Conservation (phyloP, 2,888 invertebrate species). For the Drosophila neotestacea region DNA sequence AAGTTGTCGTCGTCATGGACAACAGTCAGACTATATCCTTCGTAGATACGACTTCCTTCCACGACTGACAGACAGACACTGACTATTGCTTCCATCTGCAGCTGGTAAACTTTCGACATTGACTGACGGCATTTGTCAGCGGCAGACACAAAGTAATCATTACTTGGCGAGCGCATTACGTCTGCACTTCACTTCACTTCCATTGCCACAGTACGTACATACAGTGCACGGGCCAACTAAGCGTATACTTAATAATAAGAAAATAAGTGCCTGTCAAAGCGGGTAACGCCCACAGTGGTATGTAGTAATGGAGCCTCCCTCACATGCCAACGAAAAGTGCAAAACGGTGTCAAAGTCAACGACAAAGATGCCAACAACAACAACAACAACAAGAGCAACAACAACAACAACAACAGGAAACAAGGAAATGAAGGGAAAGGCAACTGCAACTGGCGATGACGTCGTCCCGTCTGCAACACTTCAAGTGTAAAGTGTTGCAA, state of each 20-base stretch:
- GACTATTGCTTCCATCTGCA: constrained; percentile 32
- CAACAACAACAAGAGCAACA: constrained; percentile 19
- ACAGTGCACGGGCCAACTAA: constrained; percentile 48
- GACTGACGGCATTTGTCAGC: constrained; percentile 80
- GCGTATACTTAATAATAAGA: constrained; percentile 80
- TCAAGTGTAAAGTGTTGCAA: constrained; percentile 60
- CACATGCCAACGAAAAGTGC: constrained; percentile 68
- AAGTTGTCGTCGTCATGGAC: constrained; percentile 23
- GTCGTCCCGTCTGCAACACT: constrained; percentile 41
- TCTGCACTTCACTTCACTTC: constrained; percentile 45
- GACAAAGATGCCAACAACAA: constrained; percentile 37
- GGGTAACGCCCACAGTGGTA: constrained; percentile 26
- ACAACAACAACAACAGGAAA: constrained; percentile 4
- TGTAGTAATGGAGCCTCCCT: constrained; percentile 16
- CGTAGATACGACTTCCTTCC: background rate
- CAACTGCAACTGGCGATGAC: constrained; percentile 38
- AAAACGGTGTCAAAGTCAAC: constrained; percentile 78
- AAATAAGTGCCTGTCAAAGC: constrained; percentile 76
- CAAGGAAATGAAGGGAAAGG: constrained; percentile 1
- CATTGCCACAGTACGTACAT: constrained; percentile 16
- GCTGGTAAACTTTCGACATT: constrained; percentile 62
- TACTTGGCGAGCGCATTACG: constrained; percentile 57
- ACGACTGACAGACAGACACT: background rate
- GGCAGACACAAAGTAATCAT: constrained; percentile 79
- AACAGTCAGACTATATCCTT: constrained; percentile 9